Base-by-base conservation (phyloP, 1,140 invertebrate genomes). In the Cepaea nemoralis region DNA sequence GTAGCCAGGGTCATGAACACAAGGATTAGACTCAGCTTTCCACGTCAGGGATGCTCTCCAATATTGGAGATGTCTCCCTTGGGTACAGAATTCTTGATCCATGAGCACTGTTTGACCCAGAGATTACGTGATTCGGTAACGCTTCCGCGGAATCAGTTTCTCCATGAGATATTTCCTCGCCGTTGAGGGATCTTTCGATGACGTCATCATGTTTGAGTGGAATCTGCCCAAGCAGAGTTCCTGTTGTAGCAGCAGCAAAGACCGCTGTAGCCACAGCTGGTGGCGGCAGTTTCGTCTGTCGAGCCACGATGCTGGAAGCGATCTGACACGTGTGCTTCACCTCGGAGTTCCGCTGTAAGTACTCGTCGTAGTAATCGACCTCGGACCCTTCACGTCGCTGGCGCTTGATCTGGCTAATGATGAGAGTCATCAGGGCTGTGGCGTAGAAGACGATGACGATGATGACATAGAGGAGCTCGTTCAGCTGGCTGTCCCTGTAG, bases 381-480 rank as follows among this genome's bases (percentile, higher is more conserved):
- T 90, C 89, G 14, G 84, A 83, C 1, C 86, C 87, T 70, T 87
- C 87, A 1, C 88, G 77, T 22, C 86, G 83, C 80, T 88, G 86
- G 40, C 87, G 85, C 50, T 85, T 82, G 69, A 90, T 90, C 74
- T 90, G 89, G 10, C 87, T 89, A 40, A 86, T 88, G 78, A 90
- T 88, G n/a, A 90, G 81, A 33, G 88, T 85, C 89, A 90, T 90
- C 42, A 90, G 77, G 0, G 88, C 89, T 42, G 86, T 88, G 37
- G 88, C 89, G 78, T 90, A 90, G 83, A 90, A 90, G 85, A 88
- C 88, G 22, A 90, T 88, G 35, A 90, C 89, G 67, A 90, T 86
- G 79, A 90, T 88, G 74, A 90, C 89, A 79, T 90, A 90, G 33
- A 90, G 82, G 0, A 90, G 82, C 66, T 90, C 89, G 78, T 90